Evolutionary conservation across 2,888 invertebrate species (phyloP), one percentile per base, ranked within the genome.

Genomic region (Hedychridium roseum): DNA sequence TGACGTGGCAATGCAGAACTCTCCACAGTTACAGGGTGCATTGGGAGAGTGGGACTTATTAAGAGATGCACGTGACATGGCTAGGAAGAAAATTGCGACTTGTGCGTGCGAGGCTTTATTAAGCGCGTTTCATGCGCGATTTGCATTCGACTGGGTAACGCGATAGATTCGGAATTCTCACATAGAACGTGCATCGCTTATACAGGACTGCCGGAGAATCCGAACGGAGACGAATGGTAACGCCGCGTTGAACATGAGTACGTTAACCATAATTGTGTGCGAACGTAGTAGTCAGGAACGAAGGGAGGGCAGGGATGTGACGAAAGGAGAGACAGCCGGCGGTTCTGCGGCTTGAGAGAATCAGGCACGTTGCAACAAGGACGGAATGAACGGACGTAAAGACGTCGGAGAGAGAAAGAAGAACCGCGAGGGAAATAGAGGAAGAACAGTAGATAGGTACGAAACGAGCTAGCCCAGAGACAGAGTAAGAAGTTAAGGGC

Each of bases 91-190:
- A 65, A 64, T 64, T 64, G 63, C 55, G 63, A 62, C 56, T 65
- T 62, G 63, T 56, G 59, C 66, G 63, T 56, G 58, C 65, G 48
- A 42, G 50, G 57, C 63, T 64, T 66, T 64, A 66, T 64, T 64
- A 64, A 63, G 60, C 66, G 64, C 64, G 67, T 53, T 67, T 61
- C 67, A 64, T 65, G 57, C 56, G 54, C 56, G 58, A 67, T 65
- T 65, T 64, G 65, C 68, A 65, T 64, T 67, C 65, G 67, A 53
- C 67, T 68, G 64, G 61, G 49, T 65, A 52, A n/a, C 61, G 47
- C 54, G 64, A 68, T 65, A 58, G 63, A 68, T 67, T 67, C 38
- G 58, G 65, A 65, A 67, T 65, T 67, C 54, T 61, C 61, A 60
- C 52, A 53, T 64, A 61, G 62, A 53, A 60, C 54, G 64, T 64